A percentile compares a stretch with the other conserved stretches of the same genome.
These are phyloP conservation scores for Neolamprologus devosi DNA, from an alignment of 2,113 vertebrate species.

Conservation along the genomic window DNA sequence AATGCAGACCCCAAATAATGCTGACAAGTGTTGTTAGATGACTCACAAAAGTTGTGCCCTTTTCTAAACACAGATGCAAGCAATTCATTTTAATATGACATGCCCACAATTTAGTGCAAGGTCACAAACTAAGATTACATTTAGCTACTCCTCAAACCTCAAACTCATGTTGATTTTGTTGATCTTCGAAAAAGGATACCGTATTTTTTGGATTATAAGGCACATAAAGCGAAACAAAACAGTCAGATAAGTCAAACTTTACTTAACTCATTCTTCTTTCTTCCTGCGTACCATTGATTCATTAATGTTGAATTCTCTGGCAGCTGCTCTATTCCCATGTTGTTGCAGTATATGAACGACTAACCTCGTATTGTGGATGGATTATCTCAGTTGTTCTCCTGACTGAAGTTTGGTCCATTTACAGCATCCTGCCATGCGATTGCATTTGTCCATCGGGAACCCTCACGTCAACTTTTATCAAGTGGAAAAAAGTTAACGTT, in stretches of 20 bases:
- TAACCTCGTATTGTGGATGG: neutral
- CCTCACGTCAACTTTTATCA: rapidly evolving
- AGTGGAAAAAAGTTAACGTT: neutral
- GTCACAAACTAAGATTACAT: neutral
- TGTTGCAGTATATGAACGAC: neutral
- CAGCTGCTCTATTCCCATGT: neutral
- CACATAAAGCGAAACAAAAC: neutral
- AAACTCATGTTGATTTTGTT: neutral
- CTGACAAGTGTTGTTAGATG: neutral
- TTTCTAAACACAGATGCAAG: neutral
- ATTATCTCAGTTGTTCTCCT: neutral
- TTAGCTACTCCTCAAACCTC: neutral
- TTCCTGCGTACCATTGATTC: neutral
- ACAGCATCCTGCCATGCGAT: neutral
- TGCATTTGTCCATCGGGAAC: neutral
- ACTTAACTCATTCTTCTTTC: neutral
- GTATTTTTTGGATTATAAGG: rapidly evolving
- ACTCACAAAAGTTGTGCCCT: neutral
- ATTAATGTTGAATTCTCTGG: neutral
- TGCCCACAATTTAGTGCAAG: neutral
- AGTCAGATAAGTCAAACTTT: neutral
- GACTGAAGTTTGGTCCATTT: neutral
- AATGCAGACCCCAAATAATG: neutral
- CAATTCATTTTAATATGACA: neutral
- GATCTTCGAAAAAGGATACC: neutral